Percentiles rank a stretch among this genome's conserved stretches.
These are phyloP conservation scores for Lordiphosa mommai DNA, from an alignment of 1,140 invertebrate species.

Conservation along the genomic window DNA sequence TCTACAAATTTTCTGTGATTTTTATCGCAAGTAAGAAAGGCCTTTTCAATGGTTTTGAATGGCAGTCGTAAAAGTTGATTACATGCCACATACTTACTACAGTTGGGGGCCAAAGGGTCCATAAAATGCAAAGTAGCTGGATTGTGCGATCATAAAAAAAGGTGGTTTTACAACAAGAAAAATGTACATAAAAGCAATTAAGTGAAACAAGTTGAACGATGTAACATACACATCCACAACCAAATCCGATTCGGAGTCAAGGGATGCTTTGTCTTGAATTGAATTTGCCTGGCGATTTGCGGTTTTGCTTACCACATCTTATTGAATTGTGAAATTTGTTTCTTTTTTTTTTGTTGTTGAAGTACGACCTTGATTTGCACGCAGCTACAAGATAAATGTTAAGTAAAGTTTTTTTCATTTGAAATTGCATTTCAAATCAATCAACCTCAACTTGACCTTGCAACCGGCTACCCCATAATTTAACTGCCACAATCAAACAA, in stretches of 20 bases:
- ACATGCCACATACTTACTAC: constrained; percentile 24
- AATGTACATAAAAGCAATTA: constrained; percentile 69
- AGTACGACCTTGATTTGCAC: constrained; percentile 5
- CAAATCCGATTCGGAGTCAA: constrained; percentile 13
- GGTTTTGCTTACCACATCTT: constrained; percentile 58
- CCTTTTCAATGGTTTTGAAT: constrained; percentile 44
- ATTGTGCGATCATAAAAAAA: constrained; percentile 64
- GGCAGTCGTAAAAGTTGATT: constrained; percentile 50
- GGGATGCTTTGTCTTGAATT: constrained; percentile 32
- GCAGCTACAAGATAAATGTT: constrained; percentile 2
- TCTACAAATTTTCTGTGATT: constrained; percentile 65
- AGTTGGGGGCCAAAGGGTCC: constrained; percentile 19
- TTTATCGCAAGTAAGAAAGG: constrained; percentile 54
- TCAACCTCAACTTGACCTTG: constrained; percentile 69
- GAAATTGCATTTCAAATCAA: constrained; percentile 66
- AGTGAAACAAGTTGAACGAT: constrained; percentile 28
- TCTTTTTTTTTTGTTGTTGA: not conserved
- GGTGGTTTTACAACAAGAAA: constrained; percentile 44
- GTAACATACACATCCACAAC: constrained; percentile 22
- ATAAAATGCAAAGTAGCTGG: constrained; percentile 73
- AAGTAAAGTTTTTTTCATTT: constrained; percentile 1
- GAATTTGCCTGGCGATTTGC: constrained; percentile 56
- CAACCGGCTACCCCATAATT: constrained; percentile 43
- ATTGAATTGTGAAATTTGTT: constrained; percentile 7
- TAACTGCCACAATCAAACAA: constrained; percentile 29